Base-by-base conservation (phyloP, 2,888 invertebrate species). In the Leptopilina drosophilae region DNA sequence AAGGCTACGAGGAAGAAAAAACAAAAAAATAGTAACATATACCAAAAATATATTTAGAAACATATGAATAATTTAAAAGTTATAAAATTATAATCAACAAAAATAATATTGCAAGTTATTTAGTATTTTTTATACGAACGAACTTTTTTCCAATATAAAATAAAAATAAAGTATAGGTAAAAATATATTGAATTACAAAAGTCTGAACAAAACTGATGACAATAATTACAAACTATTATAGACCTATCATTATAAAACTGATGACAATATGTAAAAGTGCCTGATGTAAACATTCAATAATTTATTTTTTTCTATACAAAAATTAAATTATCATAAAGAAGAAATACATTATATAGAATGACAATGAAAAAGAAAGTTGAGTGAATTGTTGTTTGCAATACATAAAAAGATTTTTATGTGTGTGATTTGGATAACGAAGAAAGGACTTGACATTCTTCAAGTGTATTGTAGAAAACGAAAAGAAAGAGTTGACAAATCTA, bases 181-280 rank as follows among this genome's bases (percentile, higher is more conserved):
- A 33, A 33, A 33, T 33, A 33, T 33, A 33, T 33, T 0, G 5
- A 33, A 3, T 33, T 33, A 33, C 33, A 46, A 46, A 46, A 46
- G 46, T 46, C 46, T 46, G 46, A 46, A 46, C 46, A 46, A 46
- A 46, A 49, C 42, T 8, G 42, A 42, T 49, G 67, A 49, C 67
- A 67, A 67, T 67, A 67, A 67, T 20, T 20, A 6, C 20, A 11
- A 33, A 33, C 33, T 33, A 33, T 33, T 33, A 33, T 33, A 33
- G 2, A 33, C 33, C 26, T 1, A 9, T 42, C 42, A 8, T 42
- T 42, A 42, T 8, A 5, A 42, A 69, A 69, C 33, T 53, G n/a
- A 14, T 4, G 56, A 73, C 56, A 73, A 73, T 73, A 73, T 26
- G 9, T 11, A 73, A 73, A 59, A 56, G 73, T 56, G 73, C 73